Evolutionary conservation across 1,140 invertebrate genomes (phyloP), one percentile per base, ranked within the genome.

Genomic region (Ceratina australensis): DNA sequence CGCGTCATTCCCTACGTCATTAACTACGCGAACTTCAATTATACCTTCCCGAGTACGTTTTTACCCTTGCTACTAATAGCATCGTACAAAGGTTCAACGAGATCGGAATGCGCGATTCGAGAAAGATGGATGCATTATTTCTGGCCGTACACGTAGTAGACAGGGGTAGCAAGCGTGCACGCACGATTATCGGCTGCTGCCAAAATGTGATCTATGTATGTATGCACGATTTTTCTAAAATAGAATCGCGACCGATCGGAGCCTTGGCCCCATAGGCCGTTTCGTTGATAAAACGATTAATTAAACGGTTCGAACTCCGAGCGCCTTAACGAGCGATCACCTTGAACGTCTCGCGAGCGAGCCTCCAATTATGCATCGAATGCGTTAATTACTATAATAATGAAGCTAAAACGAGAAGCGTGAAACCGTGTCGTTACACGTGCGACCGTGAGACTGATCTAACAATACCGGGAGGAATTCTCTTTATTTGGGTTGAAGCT

Each of bases 201-300:
- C 65, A 59, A 52, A 65, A 72, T 22, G n/a, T 65, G 33, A 54
- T 42, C 26, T 33, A 61, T 61, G 12, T 59, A 78, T 22, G 28
- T 0, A 13, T 5, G 42, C 26, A 50, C 15, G 66, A 49, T 75
- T 63, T 61, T 67, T 79, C 64, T 65, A 75, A 79, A 79, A 79
- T 75, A 79, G 72, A 64, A 79, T 66, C 77, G 20, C 20, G 52
- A 66, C 60, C 75, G 59, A 75, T 71, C 54, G 63, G 49, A 76
- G 72, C 67, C 82, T 83, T 83, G 76, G 78, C 81, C 67, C 72
- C 71, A 52, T 52, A 65, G 33, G 67, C 16, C 13, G 28, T 72
- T 78, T 82, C 47, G 80, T 78, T 78, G 81, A 82, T 78, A 65
- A 71, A 82, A 81, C 28, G 47, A 50, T 79, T 82, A 82, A 83